Evolutionary conservation across 2,113 vertebrate species (phyloP).

Genomic region (Heliornis fulica): DNA sequence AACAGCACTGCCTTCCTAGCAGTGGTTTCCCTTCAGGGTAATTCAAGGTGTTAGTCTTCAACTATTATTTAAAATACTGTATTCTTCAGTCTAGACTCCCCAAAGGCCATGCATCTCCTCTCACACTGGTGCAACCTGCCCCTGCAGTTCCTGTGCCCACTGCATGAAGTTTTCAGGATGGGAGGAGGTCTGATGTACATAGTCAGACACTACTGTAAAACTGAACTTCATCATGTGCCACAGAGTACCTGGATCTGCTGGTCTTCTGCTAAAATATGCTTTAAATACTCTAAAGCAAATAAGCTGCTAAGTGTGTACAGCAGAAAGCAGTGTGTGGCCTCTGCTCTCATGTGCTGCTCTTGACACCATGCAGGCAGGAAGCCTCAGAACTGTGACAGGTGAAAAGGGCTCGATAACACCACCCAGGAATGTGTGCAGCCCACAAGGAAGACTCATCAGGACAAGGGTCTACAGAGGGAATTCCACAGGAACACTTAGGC

Average conservation of each 20-base stretch:
- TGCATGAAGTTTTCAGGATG: neutral
- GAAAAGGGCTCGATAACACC: neutral
- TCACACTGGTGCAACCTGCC: neutral
- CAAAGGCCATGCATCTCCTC: neutral
- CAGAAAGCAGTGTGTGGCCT: neutral
- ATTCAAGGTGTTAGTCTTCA: neutral
- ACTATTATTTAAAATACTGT: neutral
- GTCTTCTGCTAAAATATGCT: neutral
- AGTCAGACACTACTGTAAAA: neutral
- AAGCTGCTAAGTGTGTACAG: neutral
- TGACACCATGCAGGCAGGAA: neutral
- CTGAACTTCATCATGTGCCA: neutral
- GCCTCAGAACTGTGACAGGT: neutral
- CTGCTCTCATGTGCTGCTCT: neutral
- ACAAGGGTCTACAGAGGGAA: neutral
- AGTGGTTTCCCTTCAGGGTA: neutral
- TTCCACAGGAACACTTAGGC: neutral
- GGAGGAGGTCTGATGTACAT: neutral
- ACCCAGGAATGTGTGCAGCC: neutral
- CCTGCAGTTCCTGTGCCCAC: neutral
- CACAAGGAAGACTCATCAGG: neutral
- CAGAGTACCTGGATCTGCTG: neutral
- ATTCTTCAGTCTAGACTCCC: neutral
- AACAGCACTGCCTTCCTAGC: neutral
- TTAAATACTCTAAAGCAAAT: neutral